These are phyloP conservation scores for Percina caprodes DNA, from an alignment of 2,113 vertebrate genomes.

Conservation along the genomic window DNA sequence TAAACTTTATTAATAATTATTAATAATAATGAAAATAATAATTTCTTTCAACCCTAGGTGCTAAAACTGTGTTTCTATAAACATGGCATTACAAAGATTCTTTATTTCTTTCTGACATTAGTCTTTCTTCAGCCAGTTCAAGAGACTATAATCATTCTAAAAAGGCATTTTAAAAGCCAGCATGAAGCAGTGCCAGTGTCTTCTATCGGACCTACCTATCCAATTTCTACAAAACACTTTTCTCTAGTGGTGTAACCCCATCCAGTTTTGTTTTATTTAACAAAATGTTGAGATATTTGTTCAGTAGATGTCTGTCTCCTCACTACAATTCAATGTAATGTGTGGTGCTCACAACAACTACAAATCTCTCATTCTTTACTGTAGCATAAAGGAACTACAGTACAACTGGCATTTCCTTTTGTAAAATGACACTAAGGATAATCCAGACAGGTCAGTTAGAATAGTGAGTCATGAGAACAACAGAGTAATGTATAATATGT, in stretches of 20 bases:
- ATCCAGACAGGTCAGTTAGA: not conserved
- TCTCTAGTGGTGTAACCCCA: not conserved
- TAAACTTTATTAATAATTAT: not conserved
- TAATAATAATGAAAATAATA: not conserved
- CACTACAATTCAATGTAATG: too few relatives aligned
- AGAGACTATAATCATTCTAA: not conserved
- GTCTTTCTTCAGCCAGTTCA: not conserved
- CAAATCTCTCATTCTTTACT: too few relatives aligned
- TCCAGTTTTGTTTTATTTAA: not conserved
- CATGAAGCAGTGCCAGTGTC: not conserved
- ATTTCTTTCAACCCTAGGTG: not conserved
- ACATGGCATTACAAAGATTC: not conserved
- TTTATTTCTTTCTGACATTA: not conserved
- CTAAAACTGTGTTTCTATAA: not conserved
- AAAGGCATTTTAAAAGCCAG: not conserved
- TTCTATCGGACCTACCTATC: too few relatives aligned
- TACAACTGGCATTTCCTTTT: not conserved
- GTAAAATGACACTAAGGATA: not conserved
- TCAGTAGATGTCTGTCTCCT: not conserved
- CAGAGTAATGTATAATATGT: not conserved
- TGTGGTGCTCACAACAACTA: too few relatives aligned
- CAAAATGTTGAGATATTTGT: not conserved
- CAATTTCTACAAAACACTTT: too few relatives aligned
- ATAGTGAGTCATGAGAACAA: too few relatives aligned
- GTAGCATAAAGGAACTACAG: not conserved